Percentiles rank a stretch among this genome's conserved stretches.
phyloP scores from a whole-genome alignment of 2,113 vertebrate species.

The Oxyura jamaicensis region DNA sequence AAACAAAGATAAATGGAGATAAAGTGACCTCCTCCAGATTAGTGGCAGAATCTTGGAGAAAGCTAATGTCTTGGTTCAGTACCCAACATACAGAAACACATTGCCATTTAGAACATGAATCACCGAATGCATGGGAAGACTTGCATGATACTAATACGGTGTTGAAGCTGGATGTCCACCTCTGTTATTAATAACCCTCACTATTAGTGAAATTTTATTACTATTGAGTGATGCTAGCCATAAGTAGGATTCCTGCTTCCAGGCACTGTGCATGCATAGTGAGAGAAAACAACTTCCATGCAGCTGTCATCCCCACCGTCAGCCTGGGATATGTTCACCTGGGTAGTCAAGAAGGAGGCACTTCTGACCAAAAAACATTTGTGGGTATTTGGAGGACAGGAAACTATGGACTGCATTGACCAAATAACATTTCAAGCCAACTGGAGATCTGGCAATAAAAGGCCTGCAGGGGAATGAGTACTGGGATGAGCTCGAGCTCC shows the following conservation, averaged over 20 bases:
- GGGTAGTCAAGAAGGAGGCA: not conserved
- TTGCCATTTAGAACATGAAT: not conserved
- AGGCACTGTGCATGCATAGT: accelerated
- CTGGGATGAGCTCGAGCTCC: not conserved
- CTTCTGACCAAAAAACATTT: not conserved
- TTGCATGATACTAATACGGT: accelerated
- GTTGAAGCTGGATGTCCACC: accelerated
- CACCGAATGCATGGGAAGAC: not conserved
- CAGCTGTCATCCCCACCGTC: not conserved
- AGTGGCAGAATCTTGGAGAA: not conserved
- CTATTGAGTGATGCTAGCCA: not conserved
- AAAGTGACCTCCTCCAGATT: not conserved
- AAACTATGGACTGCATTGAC: not conserved
- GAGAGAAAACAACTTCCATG: not conserved
- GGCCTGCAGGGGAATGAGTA: not conserved
- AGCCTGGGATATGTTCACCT: not conserved
- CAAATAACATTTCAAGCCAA: accelerated
- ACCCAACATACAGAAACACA: not conserved
- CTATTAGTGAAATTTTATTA: not conserved
- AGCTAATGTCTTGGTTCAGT: not conserved
- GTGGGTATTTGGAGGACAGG: accelerated
- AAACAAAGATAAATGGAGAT: not conserved
- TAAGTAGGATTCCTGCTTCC: not conserved
- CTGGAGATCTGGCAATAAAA: not conserved
- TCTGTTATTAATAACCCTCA: not conserved